Conservation (phyloP, 2,888 invertebrate species). For the Enoplolaimus lenunculus region DNA sequence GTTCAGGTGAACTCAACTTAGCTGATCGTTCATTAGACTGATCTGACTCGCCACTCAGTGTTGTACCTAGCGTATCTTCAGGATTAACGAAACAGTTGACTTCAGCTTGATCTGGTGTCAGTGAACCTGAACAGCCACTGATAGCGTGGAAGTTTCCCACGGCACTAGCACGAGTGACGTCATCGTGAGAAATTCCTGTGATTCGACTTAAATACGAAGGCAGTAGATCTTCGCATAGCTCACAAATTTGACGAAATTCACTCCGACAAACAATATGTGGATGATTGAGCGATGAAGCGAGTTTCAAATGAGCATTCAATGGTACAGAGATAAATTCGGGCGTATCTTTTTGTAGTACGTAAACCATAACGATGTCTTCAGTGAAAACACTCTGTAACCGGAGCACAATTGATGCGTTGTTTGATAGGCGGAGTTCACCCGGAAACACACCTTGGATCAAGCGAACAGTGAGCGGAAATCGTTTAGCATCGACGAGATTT, state of each 20-base stretch:
- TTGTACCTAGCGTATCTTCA: neutral
- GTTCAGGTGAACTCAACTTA: neutral
- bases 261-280: constrained; percentile 50
- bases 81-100: neutral
- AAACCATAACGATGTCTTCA: constrained; percentile 11
- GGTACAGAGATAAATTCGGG: constrained; percentile 59
- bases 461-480: constrained; percentile 77
- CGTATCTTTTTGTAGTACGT: constrained; percentile 64
- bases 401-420: constrained; percentile 5
- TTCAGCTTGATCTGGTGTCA: neutral
- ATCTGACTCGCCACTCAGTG: neutral
- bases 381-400: neutral
- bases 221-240: constrained; percentile 13
- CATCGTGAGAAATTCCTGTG: neutral
- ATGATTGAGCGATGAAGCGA: constrained; percentile 51
- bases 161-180: neutral
- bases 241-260: constrained; percentile 17
- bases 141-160: neutral
- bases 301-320: constrained; percentile 66
- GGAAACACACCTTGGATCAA: constrained; percentile 53
- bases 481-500: constrained; percentile 63
- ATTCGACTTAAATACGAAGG: constrained; percentile 1
- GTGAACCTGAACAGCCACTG: neutral
- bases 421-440: neutral
- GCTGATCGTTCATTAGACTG: neutral